Conservation (phyloP, 1,140 invertebrate genomes). For the Nautilus pompilius region DNA sequence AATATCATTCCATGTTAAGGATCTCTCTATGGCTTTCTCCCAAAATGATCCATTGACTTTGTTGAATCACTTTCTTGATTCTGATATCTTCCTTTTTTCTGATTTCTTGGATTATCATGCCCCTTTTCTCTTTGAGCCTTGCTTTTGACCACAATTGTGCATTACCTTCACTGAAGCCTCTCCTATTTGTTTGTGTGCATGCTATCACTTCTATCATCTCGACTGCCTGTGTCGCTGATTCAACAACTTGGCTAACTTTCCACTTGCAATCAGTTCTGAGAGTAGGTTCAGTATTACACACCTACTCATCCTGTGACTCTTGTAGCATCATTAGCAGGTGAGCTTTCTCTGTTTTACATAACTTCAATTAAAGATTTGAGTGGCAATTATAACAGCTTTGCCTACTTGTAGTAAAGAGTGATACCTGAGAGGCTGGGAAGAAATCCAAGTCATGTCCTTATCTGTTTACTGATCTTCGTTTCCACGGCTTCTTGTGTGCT, state of each 20-base stretch:
- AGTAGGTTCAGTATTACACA: not conserved
- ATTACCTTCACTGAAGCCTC: not conserved
- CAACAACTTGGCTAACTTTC: not conserved
- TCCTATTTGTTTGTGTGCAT: not conserved
- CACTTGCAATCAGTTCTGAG: not conserved
- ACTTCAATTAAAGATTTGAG: not conserved
- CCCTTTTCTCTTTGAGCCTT: not conserved
- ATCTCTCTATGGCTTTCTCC: not conserved
- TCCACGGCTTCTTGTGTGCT: slow-evolving; percentile 4
- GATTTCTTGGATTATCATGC: not conserved
- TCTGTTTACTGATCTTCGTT: slow-evolving; percentile 6
- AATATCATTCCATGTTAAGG: not conserved
- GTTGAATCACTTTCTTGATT: not conserved
- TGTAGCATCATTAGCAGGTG: not conserved
- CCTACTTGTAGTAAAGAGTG: not conserved
- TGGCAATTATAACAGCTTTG: not conserved
- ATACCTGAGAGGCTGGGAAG: not conserved
- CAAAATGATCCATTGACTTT: not conserved
- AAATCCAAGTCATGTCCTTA: not conserved
- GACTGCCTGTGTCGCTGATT: not conserved
- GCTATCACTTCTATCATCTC: not conserved
- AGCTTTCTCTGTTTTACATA: not conserved
- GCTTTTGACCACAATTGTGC: not conserved
- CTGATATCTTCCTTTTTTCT: not conserved
- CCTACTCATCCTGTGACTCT: not conserved